Base-by-base conservation (phyloP, 2,888 invertebrate genomes). In the Drosophila paramelanica region DNA sequence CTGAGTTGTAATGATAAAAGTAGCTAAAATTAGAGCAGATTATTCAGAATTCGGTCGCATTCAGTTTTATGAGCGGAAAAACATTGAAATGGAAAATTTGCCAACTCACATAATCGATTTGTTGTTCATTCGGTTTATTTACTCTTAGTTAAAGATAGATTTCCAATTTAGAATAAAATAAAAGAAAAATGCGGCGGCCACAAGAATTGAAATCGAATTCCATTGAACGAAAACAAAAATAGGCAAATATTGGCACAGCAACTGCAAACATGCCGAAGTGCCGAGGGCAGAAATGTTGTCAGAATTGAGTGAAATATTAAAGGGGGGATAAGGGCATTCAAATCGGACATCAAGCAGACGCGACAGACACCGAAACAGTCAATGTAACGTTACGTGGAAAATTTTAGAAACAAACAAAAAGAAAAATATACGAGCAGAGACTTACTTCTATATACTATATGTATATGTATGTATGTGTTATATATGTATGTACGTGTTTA, bases 331-430 rank as follows among this genome's bases (percentile, higher is more conserved):
- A 45, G 43, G 43, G 20, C 31, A 50, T 50, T 59, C 10, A 49
- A 51, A 25, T 36, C 10, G 23, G 4, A 13, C 31, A 31, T 23
- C 8, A 33, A 5, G 10, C 14, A n/a, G 43, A 7, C 43, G 36
- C n/a, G 10, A 23, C 23, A 23, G 23, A 23, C 4, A 10, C 3
- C 10, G 6, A n/a, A 43, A 31, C 38, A 5, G 67, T 79, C 79
- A 77, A 79, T 62, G 74, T 75, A 67, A 75, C 11, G 31, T 49
- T 52, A 60, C 41, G 42, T 52, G 61, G n/a, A 47, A 47, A 69
- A 39, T 39, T 3, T 46, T 2, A 53, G 31, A 42, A 56, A 10
- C 5, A 17, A 10, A 41, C 10, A 10, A 6, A 11, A 27, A 13
- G 27, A 25, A 20, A 33, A 17, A 52, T 20, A 20, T 23, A 23